Percentiles rank a stretch among this genome's conserved stretches.
Evolutionary conservation across 2,797 vertebrate genomes (phyloP).

Genomic region (Notolepis coatsorum): DNA sequence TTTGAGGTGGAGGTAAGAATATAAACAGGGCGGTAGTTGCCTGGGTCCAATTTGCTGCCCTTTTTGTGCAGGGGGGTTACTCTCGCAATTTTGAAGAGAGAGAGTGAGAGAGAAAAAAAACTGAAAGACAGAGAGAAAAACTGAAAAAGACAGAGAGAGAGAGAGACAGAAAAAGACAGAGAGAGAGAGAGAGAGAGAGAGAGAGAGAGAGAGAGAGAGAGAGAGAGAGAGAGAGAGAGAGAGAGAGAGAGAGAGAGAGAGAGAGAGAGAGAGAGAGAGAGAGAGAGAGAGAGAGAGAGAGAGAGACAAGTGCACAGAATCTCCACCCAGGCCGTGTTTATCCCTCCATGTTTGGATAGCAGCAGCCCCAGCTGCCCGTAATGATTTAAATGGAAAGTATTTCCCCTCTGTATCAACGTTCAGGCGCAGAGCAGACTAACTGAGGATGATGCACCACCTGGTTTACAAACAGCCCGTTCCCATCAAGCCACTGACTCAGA

Average conservation of each 20-base stretch:
- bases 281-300: background rate
- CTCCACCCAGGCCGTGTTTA: background rate
- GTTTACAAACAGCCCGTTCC: background rate
- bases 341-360: background rate
- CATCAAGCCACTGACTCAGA: background rate
- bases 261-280: background rate
- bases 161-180: no score
- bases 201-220: no score
- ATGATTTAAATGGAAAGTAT: conserved; percentile 22
- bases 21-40: no score
- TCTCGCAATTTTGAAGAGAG: no score
- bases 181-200: no score
- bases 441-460: background rate
- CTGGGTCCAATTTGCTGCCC: no score
- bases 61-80: no score
- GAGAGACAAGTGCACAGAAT: background rate
- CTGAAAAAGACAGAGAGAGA: no score
- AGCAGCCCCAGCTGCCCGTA: conserved; percentile 14
- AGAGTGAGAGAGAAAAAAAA: no score
- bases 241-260: background rate
- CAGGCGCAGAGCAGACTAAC: background rate
- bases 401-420: conserved; percentile 11
- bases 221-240: no score
- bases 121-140: no score
- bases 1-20: no score